phyloP scores from a whole-genome alignment of 2,888 invertebrate genomes.

The Scaptomyza reducta region DNA sequence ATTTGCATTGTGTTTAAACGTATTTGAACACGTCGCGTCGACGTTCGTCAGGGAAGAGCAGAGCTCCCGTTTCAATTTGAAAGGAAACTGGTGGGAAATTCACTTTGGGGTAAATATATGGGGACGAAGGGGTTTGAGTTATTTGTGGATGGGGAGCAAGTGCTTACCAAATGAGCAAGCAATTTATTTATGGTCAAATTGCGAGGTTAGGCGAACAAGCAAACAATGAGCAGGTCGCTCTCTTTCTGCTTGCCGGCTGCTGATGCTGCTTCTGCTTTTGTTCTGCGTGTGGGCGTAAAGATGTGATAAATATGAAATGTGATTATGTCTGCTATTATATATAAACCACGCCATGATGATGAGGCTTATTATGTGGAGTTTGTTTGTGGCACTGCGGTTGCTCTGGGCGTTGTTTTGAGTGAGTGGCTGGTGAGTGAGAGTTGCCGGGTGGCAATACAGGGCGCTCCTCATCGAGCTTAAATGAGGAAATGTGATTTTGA shows the following conservation, averaged over 20 bases:
- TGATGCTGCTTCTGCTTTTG: background rate
- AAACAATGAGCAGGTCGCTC: slow-evolving; percentile 67
- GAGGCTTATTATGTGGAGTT: slow-evolving; percentile 78
- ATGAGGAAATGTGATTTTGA: slow-evolving; percentile 81
- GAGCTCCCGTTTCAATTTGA: slow-evolving; percentile 41
- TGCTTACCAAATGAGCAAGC: slow-evolving; percentile 81
- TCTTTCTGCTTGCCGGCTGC: slow-evolving; percentile 4
- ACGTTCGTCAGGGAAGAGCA: slow-evolving; percentile 47
- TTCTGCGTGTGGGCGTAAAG: slow-evolving; percentile 73
- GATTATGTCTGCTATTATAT: slow-evolving; percentile 81
- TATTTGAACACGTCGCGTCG: slow-evolving; percentile 66
- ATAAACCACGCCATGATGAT: slow-evolving; percentile 64
- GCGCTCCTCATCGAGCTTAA: slow-evolving; percentile 33
- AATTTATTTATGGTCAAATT: slow-evolving; percentile 83
- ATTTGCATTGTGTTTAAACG: slow-evolving; percentile 83
- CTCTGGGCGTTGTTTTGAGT: slow-evolving; percentile 76
- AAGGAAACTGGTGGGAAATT: slow-evolving; percentile 72
- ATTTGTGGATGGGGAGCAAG: slow-evolving; percentile 43
- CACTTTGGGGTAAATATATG: slow-evolving; percentile 32
- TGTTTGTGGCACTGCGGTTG: slow-evolving; percentile 72
- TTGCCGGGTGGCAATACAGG: slow-evolving; percentile 14
- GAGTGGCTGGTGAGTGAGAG: slow-evolving; percentile 50
- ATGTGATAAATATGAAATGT: slow-evolving; percentile 82
- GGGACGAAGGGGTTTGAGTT: slow-evolving; percentile 1
- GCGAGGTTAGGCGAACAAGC: slow-evolving; percentile 68